These are phyloP conservation scores for Zygogramma bicolorata DNA, from an alignment of 2,888 invertebrate species.

Conservation along the genomic window DNA sequence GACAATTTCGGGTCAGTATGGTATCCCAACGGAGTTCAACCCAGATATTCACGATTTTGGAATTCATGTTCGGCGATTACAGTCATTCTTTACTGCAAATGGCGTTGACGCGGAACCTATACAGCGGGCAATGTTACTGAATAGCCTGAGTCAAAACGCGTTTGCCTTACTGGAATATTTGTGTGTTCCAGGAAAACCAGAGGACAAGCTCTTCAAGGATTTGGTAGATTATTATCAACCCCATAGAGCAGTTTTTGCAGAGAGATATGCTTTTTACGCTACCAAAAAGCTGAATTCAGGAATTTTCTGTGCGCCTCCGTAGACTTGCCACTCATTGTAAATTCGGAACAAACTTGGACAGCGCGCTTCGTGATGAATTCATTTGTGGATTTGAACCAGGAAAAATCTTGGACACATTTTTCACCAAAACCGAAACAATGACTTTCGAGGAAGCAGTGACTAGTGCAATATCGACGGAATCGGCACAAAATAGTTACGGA, in stretches of 20 bases:
- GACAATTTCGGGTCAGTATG: too few relatives aligned
- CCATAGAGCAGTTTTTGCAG: background rate
- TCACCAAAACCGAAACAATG: background rate
- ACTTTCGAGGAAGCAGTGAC: background rate
- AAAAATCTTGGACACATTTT: background rate
- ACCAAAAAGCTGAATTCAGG: background rate
- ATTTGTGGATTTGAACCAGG: background rate
- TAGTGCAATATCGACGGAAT: background rate
- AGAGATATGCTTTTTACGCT: background rate
- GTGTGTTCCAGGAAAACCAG: background rate
- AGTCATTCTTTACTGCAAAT: too few relatives aligned
- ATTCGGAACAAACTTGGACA: background rate
- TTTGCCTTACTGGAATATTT: background rate
- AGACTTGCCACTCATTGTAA: background rate
- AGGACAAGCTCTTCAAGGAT: background rate
- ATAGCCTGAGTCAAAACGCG: background rate
- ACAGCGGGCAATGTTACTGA: background rate
- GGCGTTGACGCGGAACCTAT: too few relatives aligned
- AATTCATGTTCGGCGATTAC: too few relatives aligned
- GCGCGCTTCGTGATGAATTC: too few relatives aligned
- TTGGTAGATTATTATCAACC: background rate
- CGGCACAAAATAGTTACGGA: background rate
- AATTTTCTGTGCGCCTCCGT: background rate
- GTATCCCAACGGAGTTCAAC: too few relatives aligned
- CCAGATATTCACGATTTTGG: too few relatives aligned